Percentiles rank a stretch among this genome's conserved stretches.
Evolutionary conservation across 2,113 vertebrate species (phyloP).

Genomic region (Eonycteris spelaea): DNA sequence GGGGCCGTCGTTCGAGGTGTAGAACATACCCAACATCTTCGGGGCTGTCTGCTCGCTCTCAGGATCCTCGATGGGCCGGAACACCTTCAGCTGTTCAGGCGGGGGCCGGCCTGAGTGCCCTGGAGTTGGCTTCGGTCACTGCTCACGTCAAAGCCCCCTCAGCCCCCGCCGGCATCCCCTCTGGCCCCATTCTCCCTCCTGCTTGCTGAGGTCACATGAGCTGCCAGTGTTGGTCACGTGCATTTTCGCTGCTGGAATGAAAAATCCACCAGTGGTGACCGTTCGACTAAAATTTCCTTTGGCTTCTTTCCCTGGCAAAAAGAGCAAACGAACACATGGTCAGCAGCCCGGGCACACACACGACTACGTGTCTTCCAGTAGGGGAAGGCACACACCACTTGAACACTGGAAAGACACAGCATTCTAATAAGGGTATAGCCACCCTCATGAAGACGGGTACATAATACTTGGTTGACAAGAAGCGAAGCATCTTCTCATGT

Average conservation of each 20-base stretch:
- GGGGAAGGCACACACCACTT: background rate
- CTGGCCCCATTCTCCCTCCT: constrained; percentile 88
- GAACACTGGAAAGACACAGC: background rate
- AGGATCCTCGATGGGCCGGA: constrained; percentile 87
- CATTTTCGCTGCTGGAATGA: constrained; percentile 88
- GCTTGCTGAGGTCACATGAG: constrained; percentile 88
- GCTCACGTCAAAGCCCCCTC: constrained; percentile 79
- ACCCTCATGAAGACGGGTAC: background rate
- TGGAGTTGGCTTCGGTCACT: constrained; percentile 69
- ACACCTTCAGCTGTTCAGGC: constrained; percentile 96
- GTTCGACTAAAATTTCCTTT: constrained; percentile 86
- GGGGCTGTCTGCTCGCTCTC: constrained; percentile 89
- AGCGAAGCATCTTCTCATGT: background rate
- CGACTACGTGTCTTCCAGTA: rapidly evolving
- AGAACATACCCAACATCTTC: constrained; percentile 94
- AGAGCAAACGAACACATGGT: background rate
- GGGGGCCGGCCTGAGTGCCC: constrained; percentile 80
- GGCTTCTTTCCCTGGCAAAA: constrained; percentile 85
- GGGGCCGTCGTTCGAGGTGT: constrained; percentile 85
- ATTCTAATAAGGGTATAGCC: background rate
- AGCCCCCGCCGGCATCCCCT: constrained; percentile 78
- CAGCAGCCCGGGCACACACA: background rate
- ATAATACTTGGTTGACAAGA: background rate
- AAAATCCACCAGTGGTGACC: constrained; percentile 85
- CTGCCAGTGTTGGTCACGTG: constrained; percentile 87